These are phyloP conservation scores for Euthynnus affinis DNA, from an alignment of 2,797 vertebrate species.

Conservation along the genomic window DNA sequence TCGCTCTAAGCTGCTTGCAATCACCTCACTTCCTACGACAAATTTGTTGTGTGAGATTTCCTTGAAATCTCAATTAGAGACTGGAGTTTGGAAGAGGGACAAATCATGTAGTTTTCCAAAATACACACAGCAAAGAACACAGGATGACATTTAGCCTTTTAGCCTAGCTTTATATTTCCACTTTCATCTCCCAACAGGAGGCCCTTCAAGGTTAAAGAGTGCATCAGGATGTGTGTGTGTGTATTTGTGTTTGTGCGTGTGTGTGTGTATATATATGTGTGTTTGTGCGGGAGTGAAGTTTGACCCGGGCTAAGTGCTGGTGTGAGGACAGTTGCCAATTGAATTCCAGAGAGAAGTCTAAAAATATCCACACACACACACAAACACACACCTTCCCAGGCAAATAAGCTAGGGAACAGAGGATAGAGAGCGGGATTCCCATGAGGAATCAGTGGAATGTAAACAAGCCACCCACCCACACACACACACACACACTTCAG, in stretches of 20 bases:
- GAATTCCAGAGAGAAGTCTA: constrained; percentile 53
- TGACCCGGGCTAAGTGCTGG: constrained; percentile 30
- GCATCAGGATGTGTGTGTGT: constrained; percentile 32
- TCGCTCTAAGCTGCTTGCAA: constrained; percentile 74
- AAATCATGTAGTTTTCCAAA: constrained; percentile 28
- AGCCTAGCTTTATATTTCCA: constrained; percentile 1
- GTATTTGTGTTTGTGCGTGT: constrained; percentile 44
- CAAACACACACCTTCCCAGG: constrained; percentile 23
- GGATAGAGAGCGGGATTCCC: constrained; percentile 60
- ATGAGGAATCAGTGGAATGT: constrained; percentile 74
- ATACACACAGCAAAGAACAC: constrained; percentile 23
- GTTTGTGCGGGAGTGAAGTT: constrained; percentile 39
- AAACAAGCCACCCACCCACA: constrained; percentile 67
- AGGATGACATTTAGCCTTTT: constrained; percentile 37
- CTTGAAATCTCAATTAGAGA: constrained; percentile 56
- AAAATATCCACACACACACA: constrained; percentile 54
- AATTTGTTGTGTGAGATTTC: constrained; percentile 54
- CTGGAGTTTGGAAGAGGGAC: not conserved
- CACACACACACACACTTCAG: constrained; percentile 38
- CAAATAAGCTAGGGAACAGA: constrained; percentile 42
- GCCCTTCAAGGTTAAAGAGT: constrained; percentile 47
- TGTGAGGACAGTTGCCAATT: constrained; percentile 45
- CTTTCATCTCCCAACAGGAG: constrained; percentile 9
- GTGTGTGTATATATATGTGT: constrained; percentile 25
- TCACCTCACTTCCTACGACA: constrained; percentile 35